A percentile compares a stretch with the other conserved stretches of the same genome.
phyloP scores from a whole-genome alignment of 2,113 vertebrate species.

The Oceanodroma tethys region DNA sequence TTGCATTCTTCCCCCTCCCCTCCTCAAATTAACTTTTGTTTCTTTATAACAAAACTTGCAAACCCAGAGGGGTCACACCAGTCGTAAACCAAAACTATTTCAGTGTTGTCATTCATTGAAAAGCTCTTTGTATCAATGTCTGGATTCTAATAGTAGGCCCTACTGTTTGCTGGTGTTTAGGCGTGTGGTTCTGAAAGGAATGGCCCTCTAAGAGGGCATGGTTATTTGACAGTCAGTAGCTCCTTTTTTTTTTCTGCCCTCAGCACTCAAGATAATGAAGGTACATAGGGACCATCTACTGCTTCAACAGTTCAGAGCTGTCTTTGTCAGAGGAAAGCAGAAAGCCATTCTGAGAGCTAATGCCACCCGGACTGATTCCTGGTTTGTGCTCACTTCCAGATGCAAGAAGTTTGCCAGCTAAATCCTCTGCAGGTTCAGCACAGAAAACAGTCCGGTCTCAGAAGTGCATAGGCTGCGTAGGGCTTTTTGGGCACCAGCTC shows the following conservation, averaged over 20 bases:
- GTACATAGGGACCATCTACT: neutral
- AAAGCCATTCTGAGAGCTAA: neutral
- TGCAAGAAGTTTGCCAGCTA: neutral
- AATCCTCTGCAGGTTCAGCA: neutral
- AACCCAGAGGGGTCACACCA: neutral
- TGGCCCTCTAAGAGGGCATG: neutral
- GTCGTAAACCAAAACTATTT: neutral
- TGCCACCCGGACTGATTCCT: neutral
- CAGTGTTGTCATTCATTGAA: neutral
- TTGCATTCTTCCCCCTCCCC: neutral
- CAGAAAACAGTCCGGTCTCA: neutral
- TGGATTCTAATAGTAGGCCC: neutral
- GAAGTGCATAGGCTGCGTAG: neutral
- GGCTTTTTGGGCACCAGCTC: neutral
- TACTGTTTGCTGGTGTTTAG: neutral
- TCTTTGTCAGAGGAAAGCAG: neutral
- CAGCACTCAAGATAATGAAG: neutral
- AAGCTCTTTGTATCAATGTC: neutral
- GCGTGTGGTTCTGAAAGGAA: neutral
- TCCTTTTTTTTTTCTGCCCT: fast-evolving
- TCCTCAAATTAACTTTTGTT: neutral
- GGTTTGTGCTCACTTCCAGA: neutral
- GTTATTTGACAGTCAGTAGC: neutral
- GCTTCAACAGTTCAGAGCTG: neutral
- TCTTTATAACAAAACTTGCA: neutral